Evolutionary conservation across 2,888 invertebrate species (phyloP), one percentile per base, ranked within the genome.

Genomic region (Ochropleura leucogaster): DNA sequence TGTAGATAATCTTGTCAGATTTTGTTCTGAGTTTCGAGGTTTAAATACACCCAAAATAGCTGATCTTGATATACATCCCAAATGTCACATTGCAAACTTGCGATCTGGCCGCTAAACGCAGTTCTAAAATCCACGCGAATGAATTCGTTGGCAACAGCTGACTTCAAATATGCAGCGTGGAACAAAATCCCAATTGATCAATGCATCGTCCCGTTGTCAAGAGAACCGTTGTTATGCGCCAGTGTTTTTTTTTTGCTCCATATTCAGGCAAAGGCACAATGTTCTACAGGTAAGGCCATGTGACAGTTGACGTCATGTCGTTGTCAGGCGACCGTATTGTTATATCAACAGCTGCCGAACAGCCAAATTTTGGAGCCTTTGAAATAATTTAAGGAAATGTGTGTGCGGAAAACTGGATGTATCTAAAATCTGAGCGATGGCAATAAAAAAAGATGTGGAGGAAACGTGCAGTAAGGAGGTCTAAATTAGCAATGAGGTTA

Each of bases 191-290:
- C 79, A 88, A 89, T 89, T 87, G 87, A 89, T 87, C 87, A 89
- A 89, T 85, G 76, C 87, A 57, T 84, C 88, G 82, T 83, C 85
- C 88, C 87, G 91, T 92, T 85, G 92, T 88, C 90, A 90, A 83
- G 90, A 80, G 80, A 89, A 89, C 89, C 83, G 90, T 91, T 90
- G 91, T 89, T 88, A 91, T 90, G 92, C 91, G 89, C 83, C 83
- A 87, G 80, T 85, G 80, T 72, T 62, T 82, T 65, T 78, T 72
- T 30, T 62, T 63, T 70, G 40, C 65, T 55, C 57, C 30, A 51
- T 77, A 68, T 74, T 77, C 68, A 66, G 79, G 72, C 77, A 69
- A 74, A 77, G 72, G 65, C 49, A 72, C 59, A 68, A 72, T 77
- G 68, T 71, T 72, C 84, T 66, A 79, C 81, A 83, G 78, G 77